Conservation (phyloP, 2,797 vertebrate species). For the Melanotaenia maccullochi region DNA sequence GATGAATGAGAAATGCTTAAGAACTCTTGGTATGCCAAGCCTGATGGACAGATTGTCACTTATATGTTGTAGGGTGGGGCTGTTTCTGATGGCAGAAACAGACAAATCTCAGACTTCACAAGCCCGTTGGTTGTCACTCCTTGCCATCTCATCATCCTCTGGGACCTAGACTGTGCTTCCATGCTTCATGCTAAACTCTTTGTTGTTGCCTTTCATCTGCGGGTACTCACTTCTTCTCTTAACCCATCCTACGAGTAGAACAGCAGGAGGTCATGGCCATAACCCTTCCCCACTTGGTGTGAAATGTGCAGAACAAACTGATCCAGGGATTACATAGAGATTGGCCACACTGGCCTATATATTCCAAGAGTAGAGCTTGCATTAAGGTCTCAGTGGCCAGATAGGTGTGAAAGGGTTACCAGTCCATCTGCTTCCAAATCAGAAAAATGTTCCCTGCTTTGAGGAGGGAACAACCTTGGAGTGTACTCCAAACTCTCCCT, state of each 20-base stretch:
- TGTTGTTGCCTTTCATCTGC: slow-evolving; percentile 91
- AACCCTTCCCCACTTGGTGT: slow-evolving; percentile 83
- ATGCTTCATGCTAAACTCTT: slow-evolving; percentile 83
- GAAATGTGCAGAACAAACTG: slow-evolving; percentile 91
- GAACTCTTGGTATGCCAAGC: slow-evolving; percentile 49
- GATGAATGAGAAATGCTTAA: slow-evolving; percentile 72
- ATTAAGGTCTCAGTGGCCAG: slow-evolving; percentile 57
- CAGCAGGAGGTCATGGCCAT: slow-evolving; percentile 80
- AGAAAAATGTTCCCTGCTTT: slow-evolving; percentile 46
- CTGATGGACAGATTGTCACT: slow-evolving; percentile 52
- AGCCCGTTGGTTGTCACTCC: slow-evolving; percentile 78
- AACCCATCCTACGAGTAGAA: slow-evolving; percentile 86
- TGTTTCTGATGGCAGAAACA: slow-evolving; percentile 90
- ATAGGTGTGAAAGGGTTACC: slow-evolving; percentile 74
- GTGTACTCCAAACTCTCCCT: slow-evolving; percentile 37
- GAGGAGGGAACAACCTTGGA: slow-evolving; percentile 44
- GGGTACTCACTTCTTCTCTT: slow-evolving; percentile 82
- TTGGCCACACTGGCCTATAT: slow-evolving; percentile 76
- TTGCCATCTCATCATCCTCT: slow-evolving; percentile 85
- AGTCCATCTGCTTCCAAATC: slow-evolving; percentile 72
- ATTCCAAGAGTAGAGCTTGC: slow-evolving; percentile 61
- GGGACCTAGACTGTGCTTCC: slow-evolving; percentile 68
- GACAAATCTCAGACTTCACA: slow-evolving; percentile 79
- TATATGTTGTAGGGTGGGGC: slow-evolving; percentile 53
- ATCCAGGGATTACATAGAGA: slow-evolving; percentile 79